A percentile compares a stretch with the other conserved stretches of the same genome.
phyloP scores from a whole-genome alignment of 2,797 vertebrate genomes.

The Parauchenoglanis punctatus region DNA sequence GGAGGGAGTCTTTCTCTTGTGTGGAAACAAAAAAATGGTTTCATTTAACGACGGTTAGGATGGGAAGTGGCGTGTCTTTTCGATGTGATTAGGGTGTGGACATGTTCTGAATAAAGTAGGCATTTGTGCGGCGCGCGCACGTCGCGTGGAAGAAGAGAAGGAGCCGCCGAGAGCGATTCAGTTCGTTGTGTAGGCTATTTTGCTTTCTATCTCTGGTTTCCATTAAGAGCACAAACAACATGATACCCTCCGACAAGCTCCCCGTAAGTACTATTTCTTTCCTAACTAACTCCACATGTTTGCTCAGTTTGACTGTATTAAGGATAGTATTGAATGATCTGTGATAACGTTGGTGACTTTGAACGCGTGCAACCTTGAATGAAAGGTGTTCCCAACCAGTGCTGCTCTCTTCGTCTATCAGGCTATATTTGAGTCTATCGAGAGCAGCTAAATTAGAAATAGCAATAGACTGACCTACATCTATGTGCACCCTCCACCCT shows the following conservation, averaged over 20 bases:
- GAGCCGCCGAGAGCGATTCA: conserved; percentile 34
- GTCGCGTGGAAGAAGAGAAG: conserved; percentile 9
- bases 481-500: conserved; percentile 32
- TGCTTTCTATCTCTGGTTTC: conserved; percentile 3
- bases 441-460: conserved; percentile 62
- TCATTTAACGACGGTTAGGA: conserved; percentile 45
- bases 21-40: conserved; percentile 38
- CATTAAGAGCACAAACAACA: conserved; percentile 66
- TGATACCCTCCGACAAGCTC: conserved; percentile 67
- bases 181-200: not conserved
- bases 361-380: conserved; percentile 4
- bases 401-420: conserved; percentile 50
- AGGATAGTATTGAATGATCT: not conserved
- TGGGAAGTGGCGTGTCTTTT: conserved; percentile 44
- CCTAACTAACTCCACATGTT: conserved; percentile 14
- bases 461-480: conserved; percentile 60
- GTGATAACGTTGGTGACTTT: conserved; percentile 1
- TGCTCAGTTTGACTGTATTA: not conserved
- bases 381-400: conserved; percentile 9
- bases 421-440: conserved; percentile 56
- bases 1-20: conserved; percentile 52
- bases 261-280: conserved; percentile 68
- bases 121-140: conserved; percentile 21
- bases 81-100: conserved; percentile 45
- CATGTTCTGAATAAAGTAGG: conserved; percentile 44